Evolutionary conservation across 2,888 invertebrate species (phyloP).

Genomic region (Orthonevra nobilis): DNA sequence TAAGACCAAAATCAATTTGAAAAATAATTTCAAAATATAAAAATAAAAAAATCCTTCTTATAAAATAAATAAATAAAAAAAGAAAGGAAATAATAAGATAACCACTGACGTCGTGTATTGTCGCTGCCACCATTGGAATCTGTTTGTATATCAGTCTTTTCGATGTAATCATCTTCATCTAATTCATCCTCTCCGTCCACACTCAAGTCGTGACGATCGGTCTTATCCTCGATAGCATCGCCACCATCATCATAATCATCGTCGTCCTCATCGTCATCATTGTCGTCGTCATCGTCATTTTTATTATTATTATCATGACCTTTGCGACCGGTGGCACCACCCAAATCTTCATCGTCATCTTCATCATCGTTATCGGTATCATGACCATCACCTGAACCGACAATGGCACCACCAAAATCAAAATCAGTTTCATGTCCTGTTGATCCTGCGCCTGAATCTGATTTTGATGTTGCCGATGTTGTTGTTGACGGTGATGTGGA

Average conservation of each 20-base stretch:
- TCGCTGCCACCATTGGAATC: constrained; percentile 72
- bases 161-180: constrained; percentile 67
- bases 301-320: constrained; percentile 66
- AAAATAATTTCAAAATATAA: constrained; percentile 33
- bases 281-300: constrained; percentile 64
- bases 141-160: constrained; percentile 73
- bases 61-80: constrained; percentile 6
- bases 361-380: constrained; percentile 72
- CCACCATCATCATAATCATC: constrained; percentile 44
- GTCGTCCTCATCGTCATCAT: constrained; percentile 33
- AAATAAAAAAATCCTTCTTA: constrained; percentile 49
- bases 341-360: constrained; percentile 71
- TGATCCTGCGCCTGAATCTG: constrained; percentile 54
- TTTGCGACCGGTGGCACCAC: constrained; percentile 57
- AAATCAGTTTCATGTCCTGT: constrained; percentile 71
- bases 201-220: constrained; percentile 46
- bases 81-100: constrained; percentile 72
- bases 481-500: constrained; percentile 43
- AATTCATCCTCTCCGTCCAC: constrained; percentile 53
- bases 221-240: constrained; percentile 59
- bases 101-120: constrained; percentile 77
- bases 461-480: constrained; percentile 60
- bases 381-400: constrained; percentile 73
- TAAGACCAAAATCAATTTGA: constrained; percentile 25
- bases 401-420: constrained; percentile 70